Percentiles rank a stretch among this genome's conserved stretches.
Conservation (phyloP, 2,113 vertebrate genomes). For the Erinaceus europaeus region DNA sequence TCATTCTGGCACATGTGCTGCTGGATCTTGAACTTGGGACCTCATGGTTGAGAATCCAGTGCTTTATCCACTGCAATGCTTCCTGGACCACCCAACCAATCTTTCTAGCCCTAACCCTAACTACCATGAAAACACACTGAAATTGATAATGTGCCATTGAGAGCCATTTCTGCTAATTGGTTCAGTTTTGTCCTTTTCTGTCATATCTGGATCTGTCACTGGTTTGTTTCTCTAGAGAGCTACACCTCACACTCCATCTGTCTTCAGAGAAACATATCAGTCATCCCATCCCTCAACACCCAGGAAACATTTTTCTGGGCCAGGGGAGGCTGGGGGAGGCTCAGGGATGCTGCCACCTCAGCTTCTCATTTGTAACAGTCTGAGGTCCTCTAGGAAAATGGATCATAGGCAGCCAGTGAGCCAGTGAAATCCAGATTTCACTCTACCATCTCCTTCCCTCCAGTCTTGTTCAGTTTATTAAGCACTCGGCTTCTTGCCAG, state of each 20-base stretch:
- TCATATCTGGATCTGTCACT: not conserved
- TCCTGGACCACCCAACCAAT: no score
- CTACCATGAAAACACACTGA: no score
- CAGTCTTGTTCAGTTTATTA: slow-evolving; percentile 57
- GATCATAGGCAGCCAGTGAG: not conserved
- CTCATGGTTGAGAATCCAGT: no score
- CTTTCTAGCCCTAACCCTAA: no score
- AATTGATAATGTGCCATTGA: no score
- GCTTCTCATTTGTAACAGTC: slow-evolving; percentile 51
- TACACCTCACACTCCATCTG: not conserved
- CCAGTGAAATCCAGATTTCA: slow-evolving; percentile 50
- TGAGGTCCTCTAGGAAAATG: slow-evolving; percentile 30
- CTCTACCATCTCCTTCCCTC: slow-evolving; percentile 5
- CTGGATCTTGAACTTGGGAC: no score
- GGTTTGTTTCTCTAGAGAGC: not conserved
- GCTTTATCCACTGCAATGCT: no score
- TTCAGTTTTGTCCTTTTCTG: not conserved
- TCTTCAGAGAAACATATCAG: slow-evolving; percentile 15
- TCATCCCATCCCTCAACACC: not conserved
- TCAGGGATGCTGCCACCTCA: not conserved
- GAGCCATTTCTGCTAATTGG: not conserved
- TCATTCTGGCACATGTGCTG: no score
- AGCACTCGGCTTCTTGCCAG: slow-evolving; percentile 39
- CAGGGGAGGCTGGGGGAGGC: not conserved
- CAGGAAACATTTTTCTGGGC: not conserved